phyloP scores from a whole-genome alignment of 1,140 invertebrate genomes.

The Bilobella aurantiaca region DNA sequence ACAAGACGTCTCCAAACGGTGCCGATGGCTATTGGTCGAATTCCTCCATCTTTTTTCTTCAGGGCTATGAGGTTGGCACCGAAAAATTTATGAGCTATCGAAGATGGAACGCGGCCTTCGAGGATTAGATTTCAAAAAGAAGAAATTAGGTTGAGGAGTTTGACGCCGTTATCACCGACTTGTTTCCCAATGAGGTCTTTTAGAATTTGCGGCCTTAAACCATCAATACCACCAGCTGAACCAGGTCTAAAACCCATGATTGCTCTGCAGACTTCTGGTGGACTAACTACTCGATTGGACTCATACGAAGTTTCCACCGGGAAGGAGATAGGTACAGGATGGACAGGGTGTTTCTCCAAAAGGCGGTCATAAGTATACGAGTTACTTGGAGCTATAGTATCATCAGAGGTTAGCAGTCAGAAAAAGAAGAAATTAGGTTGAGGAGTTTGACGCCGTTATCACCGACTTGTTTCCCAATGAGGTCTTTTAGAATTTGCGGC shows the following conservation, averaged over 20 bases:
- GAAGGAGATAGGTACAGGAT: constrained; percentile 5
- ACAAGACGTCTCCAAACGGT: not conserved
- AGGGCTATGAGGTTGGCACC: not conserved
- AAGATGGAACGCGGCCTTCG: not conserved
- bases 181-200: not conserved
- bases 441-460: not conserved
- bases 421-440: not conserved
- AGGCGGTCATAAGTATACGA: not conserved
- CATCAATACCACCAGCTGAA: constrained; percentile 6
- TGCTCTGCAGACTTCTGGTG: not conserved
- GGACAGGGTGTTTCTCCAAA: constrained; percentile 3
- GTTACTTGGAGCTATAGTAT: not conserved
- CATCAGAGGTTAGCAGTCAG: no score
- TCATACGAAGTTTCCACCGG: not conserved
- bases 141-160: not conserved
- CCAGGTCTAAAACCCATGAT: not conserved
- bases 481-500: constrained; percentile 16
- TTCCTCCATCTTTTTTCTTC: not conserved
- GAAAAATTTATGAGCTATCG: not conserved
- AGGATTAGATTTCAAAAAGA: not conserved
- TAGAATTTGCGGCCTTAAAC: constrained; percentile 10
- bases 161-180: not conserved
- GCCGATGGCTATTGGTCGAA: not conserved
- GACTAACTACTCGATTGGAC: not conserved
- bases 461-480: not conserved